Base-by-base conservation (phyloP, 1,140 invertebrate species). In the Parapsyche elsis region DNA sequence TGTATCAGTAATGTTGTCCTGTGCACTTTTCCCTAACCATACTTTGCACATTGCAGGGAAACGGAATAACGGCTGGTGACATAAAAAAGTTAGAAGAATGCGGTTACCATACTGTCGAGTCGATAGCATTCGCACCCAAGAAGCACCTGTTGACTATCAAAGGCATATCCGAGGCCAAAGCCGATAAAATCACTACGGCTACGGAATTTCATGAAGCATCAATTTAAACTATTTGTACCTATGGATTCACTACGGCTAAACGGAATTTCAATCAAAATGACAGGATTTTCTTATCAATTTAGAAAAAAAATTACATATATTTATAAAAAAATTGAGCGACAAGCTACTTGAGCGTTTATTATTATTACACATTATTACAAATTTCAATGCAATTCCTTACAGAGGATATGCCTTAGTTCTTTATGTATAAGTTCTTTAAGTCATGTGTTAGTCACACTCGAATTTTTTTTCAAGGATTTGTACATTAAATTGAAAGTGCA, bases 101-200 rank as follows among this genome's bases (percentile, higher is more conserved):
- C 80, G 98, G 98, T 12, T 98, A 94, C 85, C 93, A 97, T 84
- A 99, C 99, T 0, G 95, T 99, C 0, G 98, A 99, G 88, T 92
- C 98, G 0, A 92, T 99, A 21, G 98, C 98, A 5, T 99, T 95
- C 91, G 93, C 97, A 1, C 95, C 98, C 0, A 98, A 97, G 85
- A 99, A 99, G 87, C 91, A 93, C 85, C 87, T 99, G 0, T 86
- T 98, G 9, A 87, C 91, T 7, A 97, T 99, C 19, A 99, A 99
- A 90, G 99, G 99, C 0, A 97, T 99, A 71, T 98, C 96, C 79
- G 98, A 99, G 87, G 94, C 94, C 10, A 99, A 99, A 88, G 98
- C 97, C 24, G 98, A 99, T 83, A 99, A 99, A 91, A 94, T 99
- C 80, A 84, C 98, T 75, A 91, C 91, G 64, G 99, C 98, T 0